Evolutionary conservation across 2,888 invertebrate genomes (phyloP).

Genomic region (Sycophila texana): DNA sequence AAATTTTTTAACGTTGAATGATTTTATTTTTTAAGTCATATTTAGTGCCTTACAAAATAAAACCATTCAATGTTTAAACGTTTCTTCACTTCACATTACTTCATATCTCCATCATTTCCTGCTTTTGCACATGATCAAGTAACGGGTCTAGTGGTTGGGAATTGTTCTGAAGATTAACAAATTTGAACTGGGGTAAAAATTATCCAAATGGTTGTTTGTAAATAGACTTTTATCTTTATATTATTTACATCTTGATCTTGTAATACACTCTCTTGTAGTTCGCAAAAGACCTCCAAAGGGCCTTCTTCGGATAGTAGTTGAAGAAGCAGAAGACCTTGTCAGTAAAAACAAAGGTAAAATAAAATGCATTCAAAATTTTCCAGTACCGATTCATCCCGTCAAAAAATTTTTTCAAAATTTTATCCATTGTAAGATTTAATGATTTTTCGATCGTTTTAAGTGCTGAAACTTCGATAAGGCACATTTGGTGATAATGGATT

Average conservation of each 20-base stretch:
- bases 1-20: too few species aligned
- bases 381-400: background rate
- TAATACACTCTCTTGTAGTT: conserved; percentile 72
- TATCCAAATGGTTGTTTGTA: background rate
- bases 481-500: conserved; percentile 41
- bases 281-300: conserved; percentile 74
- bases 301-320: conserved; percentile 71
- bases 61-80: too few species aligned
- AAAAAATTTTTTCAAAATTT: conserved; percentile 9
- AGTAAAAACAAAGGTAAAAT: conserved; percentile 67
- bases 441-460: conserved; percentile 13
- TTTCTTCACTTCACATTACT: too few species aligned
- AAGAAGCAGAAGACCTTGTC: conserved; percentile 73
- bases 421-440: background rate
- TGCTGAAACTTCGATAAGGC: conserved; percentile 27
- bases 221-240: conserved; percentile 1
- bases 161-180: conserved; percentile 16
- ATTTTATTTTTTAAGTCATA: background rate
- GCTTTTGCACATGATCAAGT: conserved; percentile 42
- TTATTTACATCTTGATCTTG: conserved; percentile 54
- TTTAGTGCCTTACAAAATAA: too few species aligned
- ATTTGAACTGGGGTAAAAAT: conserved; percentile 36
- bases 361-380: conserved; percentile 29
- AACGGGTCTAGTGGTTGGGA: conserved; percentile 46
- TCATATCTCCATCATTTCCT: conserved; percentile 35